Evolutionary conservation across 2,888 invertebrate genomes (phyloP).

Genomic region (Caenorhabditis imperialis): DNA sequence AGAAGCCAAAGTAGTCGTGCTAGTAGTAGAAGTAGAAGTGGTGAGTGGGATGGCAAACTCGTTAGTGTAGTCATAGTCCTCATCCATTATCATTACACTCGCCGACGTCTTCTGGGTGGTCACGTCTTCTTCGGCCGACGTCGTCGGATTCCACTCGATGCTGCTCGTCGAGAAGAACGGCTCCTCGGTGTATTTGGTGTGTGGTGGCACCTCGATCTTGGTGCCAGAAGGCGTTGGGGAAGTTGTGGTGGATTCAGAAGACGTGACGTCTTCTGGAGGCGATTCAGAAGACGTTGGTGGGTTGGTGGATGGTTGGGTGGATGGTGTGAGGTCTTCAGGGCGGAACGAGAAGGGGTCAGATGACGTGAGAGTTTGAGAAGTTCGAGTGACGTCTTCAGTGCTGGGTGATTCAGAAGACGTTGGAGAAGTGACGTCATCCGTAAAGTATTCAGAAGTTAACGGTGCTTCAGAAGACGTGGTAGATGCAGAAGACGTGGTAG

Average conservation of each 20-base stretch:
- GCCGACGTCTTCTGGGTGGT: slow-evolving; percentile 4
- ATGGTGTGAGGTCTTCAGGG: too few relatives aligned
- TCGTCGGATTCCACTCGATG: slow-evolving; percentile 44
- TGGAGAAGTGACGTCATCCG: too few relatives aligned
- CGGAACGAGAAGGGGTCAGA: too few relatives aligned
- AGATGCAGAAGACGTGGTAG: neutral
- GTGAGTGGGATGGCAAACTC: slow-evolving; percentile 18
- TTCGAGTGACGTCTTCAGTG: too few relatives aligned
- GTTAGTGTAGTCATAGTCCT: slow-evolving; percentile 51
- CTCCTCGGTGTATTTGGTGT: slow-evolving; percentile 50
- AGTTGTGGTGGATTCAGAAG: neutral
- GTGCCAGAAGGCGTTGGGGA: neutral
- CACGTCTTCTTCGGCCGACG: slow-evolving; percentile 24
- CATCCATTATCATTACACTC: slow-evolving; percentile 27
- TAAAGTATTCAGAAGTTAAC: too few relatives aligned
- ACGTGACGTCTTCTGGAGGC: neutral
- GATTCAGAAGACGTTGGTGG: neutral
- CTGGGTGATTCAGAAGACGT: too few relatives aligned
- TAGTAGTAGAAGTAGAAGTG: neutral
- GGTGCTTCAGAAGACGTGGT: neutral
- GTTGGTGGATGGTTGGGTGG: slow-evolving; percentile 1
- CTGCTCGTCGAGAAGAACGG: slow-evolving; percentile 49
- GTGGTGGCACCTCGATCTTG: slow-evolving; percentile 37
- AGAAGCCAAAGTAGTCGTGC: slow-evolving; percentile 13
- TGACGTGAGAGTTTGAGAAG: too few relatives aligned